A percentile compares a stretch with the other conserved stretches of the same genome.
These are phyloP conservation scores for Bungarus multicinctus DNA, from an alignment of 2,113 vertebrate species.

Conservation along the genomic window DNA sequence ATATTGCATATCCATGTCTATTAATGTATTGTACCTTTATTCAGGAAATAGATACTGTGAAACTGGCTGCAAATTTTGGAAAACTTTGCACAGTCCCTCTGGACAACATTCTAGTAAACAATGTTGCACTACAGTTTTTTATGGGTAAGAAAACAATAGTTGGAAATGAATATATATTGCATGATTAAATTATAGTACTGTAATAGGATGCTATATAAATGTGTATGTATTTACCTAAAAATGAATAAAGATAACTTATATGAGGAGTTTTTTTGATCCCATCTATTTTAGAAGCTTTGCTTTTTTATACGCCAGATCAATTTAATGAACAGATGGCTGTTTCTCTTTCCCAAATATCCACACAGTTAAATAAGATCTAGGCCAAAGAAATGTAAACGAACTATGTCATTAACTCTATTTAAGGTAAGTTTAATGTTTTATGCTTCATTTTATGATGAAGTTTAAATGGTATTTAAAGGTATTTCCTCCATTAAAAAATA, in stretches of 20 bases:
- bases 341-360: neutral
- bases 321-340: neutral
- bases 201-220: neutral
- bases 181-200: neutral
- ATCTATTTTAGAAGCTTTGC: neutral
- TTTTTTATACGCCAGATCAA: neutral
- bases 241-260: neutral
- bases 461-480: neutral
- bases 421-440: neutral
- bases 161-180: neutral
- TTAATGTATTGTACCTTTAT: constrained; percentile 24
- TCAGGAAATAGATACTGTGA: constrained; percentile 96
- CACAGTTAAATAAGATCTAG: neutral
- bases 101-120: constrained; percentile 96
- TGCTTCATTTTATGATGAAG: neutral
- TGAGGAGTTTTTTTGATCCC: neutral
- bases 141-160: constrained; percentile 83
- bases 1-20: neutral
- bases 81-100: constrained; percentile 97
- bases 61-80: constrained; percentile 95
- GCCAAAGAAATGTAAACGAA: neutral
- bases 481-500: neutral
- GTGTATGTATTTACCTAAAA: neutral
- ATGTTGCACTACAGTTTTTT: constrained; percentile 99
- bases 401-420: neutral